Percentiles rank a stretch among this genome's conserved stretches.
Conservation (phyloP, 2,888 invertebrate genomes). For the Thumatha senex region DNA sequence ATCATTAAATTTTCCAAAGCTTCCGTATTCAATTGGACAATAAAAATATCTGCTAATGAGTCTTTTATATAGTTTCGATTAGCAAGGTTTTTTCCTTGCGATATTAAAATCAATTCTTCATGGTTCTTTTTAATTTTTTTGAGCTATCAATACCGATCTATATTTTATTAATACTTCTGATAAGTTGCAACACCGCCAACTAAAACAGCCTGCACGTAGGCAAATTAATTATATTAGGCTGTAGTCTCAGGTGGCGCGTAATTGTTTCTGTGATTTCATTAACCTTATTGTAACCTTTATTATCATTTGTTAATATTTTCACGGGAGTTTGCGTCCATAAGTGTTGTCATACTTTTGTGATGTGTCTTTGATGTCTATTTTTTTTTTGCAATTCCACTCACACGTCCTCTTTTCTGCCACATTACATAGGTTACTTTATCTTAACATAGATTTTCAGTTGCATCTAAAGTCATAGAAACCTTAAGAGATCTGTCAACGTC, state of each 20-base stretch:
- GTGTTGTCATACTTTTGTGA: no score
- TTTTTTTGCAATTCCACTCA: no score
- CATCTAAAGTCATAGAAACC: no score
- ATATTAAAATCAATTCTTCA: background rate
- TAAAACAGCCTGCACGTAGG: background rate
- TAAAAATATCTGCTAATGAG: background rate
- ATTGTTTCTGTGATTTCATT: background rate
- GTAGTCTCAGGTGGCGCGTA: background rate
- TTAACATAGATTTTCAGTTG: no score
- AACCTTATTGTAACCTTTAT: no score
- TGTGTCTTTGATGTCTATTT: no score
- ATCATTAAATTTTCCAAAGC: background rate
- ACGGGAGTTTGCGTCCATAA: no score
- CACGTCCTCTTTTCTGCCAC: no score
- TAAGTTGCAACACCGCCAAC: background rate
- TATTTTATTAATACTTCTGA: no score
- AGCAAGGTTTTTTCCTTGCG: conserved; percentile 1
- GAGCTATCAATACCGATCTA: background rate
- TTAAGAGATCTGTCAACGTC: no score
- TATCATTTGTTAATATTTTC: no score
- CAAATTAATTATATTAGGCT: conserved; percentile 1
- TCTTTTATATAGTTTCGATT: background rate
- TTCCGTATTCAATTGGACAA: background rate
- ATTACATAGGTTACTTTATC: no score
- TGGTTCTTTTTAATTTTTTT: background rate